Conservation (phyloP, 2,888 invertebrate species). For the Tachina grossa region DNA sequence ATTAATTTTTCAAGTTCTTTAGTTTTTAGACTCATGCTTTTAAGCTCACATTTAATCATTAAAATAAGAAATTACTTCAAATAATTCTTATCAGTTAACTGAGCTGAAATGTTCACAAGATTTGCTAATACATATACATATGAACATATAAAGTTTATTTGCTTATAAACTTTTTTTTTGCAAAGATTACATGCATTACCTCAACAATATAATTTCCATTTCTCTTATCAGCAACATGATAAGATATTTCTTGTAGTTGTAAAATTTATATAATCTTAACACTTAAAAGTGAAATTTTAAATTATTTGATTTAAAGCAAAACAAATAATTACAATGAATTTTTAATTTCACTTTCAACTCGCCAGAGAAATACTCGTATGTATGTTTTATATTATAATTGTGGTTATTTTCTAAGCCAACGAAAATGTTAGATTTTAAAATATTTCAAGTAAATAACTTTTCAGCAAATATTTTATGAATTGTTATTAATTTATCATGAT, state of each 20-base stretch:
- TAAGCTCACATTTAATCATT: too few relatives aligned
- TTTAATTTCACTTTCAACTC: conserved; percentile 33
- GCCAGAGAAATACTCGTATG: not conserved
- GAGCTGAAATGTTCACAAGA: not conserved
- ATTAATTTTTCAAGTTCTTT: too few relatives aligned
- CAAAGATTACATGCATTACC: conserved; percentile 28
- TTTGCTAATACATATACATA: not conserved
- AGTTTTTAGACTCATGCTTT: too few relatives aligned
- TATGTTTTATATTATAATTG: not conserved
- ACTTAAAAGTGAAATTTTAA: not conserved
- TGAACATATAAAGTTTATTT: not conserved
- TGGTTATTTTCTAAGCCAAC: not conserved
- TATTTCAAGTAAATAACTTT: conserved; percentile 22
- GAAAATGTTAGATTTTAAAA: not conserved
- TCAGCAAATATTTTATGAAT: conserved; percentile 19
- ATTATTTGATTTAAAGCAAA: conserved; percentile 12
- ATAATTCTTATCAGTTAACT: conserved; percentile 21
- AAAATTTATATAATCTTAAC: conserved; percentile 2
- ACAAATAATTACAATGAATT: not conserved
- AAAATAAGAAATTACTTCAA: not conserved
- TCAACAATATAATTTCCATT: too few relatives aligned
- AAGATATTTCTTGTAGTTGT: conserved; percentile 7
- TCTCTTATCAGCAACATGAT: conserved; percentile 28
- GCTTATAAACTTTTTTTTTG: not conserved
- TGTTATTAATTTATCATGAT: conserved; percentile 33